A percentile compares a stretch with the other conserved stretches of the same genome.
phyloP scores from a whole-genome alignment of 2,797 vertebrate genomes.

The Aplochiton taeniatus region DNA sequence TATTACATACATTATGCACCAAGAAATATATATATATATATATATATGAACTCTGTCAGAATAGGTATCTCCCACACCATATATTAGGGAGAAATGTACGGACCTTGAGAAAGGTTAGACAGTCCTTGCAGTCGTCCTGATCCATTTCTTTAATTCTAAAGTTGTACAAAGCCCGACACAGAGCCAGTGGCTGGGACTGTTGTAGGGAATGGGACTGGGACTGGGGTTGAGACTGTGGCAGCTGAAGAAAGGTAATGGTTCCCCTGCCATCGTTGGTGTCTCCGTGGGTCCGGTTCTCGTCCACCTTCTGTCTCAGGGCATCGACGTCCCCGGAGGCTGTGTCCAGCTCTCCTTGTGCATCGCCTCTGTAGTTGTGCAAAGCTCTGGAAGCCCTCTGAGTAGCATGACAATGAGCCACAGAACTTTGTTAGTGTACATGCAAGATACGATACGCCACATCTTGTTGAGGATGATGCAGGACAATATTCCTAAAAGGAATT shows the following conservation, averaged over 20 bases:
- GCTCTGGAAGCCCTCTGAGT: slow-evolving; percentile 79
- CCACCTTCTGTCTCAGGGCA: slow-evolving; percentile 74
- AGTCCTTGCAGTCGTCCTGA: slow-evolving; percentile 76
- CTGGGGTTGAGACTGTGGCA: slow-evolving; percentile 63
- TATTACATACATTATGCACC: too few relatives aligned
- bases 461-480: not conserved
- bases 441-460: too few relatives aligned
- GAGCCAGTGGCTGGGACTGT: slow-evolving; percentile 69
- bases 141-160: slow-evolving; percentile 79
- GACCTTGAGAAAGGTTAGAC: slow-evolving; percentile 86
- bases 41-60: not conserved
- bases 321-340: slow-evolving; percentile 79
- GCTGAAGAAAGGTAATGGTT: slow-evolving; percentile 41
- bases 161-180: slow-evolving; percentile 85
- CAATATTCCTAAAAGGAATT: not conserved
- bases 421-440: too few relatives aligned
- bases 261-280: slow-evolving; percentile 73
- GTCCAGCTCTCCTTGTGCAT: slow-evolving; percentile 74
- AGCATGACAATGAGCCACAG: slow-evolving; percentile 2
- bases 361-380: slow-evolving; percentile 74
- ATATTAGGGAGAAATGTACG: not conserved
- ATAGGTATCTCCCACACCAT: not conserved
- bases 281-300: slow-evolving; percentile 82
- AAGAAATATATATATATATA: too few relatives aligned
- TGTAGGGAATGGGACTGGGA: slow-evolving; percentile 55